Evolutionary conservation across 2,113 vertebrate genomes (phyloP), one percentile per base, ranked within the genome.

Genomic region (Rhinoderma darwinii): DNA sequence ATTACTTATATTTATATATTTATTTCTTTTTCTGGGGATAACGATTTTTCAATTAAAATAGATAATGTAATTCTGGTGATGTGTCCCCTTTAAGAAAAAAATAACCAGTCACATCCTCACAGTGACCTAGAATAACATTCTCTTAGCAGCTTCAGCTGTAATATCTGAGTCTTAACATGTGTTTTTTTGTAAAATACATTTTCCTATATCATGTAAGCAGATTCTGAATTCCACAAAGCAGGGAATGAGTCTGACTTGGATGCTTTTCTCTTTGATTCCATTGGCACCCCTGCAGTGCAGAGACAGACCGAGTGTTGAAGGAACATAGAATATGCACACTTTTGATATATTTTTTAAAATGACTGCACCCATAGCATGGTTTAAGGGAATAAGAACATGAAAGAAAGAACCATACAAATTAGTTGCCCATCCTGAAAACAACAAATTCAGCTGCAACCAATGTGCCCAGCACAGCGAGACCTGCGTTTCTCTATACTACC

Each of bases 311-410:
- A 77, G 41, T 50, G 54, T n/a, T 66, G 73, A 66, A 85, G 56
- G 61, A 32, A 82, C 85, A 86, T 82, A 41, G 77, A 86, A 86
- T 86, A 86, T 87, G 78, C 86, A 87, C 75, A 87, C 86, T 87
- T 87, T 87, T 82, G 86, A 87, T 87, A 75, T 70, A 87, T 87
- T 75, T 87, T 87, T 82, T 44, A 87, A 87, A 63, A 75, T 87
- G 79, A 87, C 79, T 82, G 66, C 63, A 82, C 78, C 86, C 78
- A 41, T 63, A 87, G 86, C 78, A 75, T 75, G 68, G 78, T 82
- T 82, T 82, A 47, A 63, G 86, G 79, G 86, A 87, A 87, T 82
- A 74, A 5, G 35, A 61, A 87, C 79, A 87, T 87, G 86, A 87
- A 87, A 87, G 86, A 41, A 68, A 82, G 39, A n/a, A n/a, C 86